phyloP scores from a whole-genome alignment of 2,888 invertebrate species.

The Lepidocyrtinus sp. region DNA sequence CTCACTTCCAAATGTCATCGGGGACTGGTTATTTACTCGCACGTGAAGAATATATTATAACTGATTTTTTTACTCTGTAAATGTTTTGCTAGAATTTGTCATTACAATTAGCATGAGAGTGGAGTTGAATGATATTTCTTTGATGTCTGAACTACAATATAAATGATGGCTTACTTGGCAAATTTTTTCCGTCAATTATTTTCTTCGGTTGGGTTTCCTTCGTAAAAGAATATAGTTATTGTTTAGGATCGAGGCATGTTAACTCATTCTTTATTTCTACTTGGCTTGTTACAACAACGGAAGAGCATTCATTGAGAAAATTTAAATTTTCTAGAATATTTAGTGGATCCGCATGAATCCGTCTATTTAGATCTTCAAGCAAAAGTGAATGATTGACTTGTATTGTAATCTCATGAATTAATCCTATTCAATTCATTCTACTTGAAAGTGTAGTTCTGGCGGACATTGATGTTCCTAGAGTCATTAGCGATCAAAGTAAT shows the following conservation, averaged over 20 bases:
- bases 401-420: not conserved
- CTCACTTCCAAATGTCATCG: not conserved
- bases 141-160: too few relatives aligned
- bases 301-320: not conserved
- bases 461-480: too few relatives aligned
- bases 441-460: too few relatives aligned
- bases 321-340: not conserved
- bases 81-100: conserved; percentile 12
- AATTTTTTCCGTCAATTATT: too few relatives aligned
- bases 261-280: not conserved
- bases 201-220: too few relatives aligned
- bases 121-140: not conserved
- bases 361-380: not conserved
- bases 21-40: not conserved
- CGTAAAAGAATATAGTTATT: too few relatives aligned
- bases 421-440: too few relatives aligned
- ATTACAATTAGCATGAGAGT: conserved; percentile 21
- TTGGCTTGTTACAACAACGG: not conserved
- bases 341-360: not conserved
- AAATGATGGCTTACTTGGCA: too few relatives aligned
- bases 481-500: too few relatives aligned
- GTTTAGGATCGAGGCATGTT: not conserved
- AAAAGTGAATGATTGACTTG: not conserved
- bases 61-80: not conserved
- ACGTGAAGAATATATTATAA: not conserved